Evolutionary conservation across 2,113 vertebrate species (phyloP).

Genomic region (Phocoena sinus): DNA sequence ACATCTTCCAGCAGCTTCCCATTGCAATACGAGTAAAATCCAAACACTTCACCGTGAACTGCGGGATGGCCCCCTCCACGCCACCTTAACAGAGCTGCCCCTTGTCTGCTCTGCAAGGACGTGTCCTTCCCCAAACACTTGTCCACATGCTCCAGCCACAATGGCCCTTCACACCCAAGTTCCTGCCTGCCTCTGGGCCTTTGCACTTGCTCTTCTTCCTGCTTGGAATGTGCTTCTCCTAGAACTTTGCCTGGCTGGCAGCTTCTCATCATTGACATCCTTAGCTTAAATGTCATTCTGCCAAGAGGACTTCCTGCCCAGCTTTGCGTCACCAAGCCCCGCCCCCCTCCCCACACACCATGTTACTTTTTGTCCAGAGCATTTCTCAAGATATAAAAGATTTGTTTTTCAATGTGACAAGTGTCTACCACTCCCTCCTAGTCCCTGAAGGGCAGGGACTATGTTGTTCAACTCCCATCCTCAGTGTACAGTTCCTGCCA

Average conservation of each 20-base stretch:
- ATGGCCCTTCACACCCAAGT: too few species aligned
- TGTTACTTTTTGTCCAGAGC: background rate
- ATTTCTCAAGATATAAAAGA: background rate
- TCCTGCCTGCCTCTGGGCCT: background rate
- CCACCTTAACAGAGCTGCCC: too few species aligned
- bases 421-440: background rate
- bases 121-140: background rate
- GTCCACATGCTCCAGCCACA: background rate
- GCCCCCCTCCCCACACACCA: accelerated
- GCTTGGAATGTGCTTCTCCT: background rate
- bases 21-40: background rate
- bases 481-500: background rate
- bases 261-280: background rate
- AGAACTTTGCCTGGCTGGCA: background rate
- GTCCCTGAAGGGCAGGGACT: background rate
- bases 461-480: background rate
- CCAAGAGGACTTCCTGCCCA: background rate
- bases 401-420: background rate
- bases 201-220: background rate
- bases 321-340: background rate
- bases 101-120: background rate
- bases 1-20: background rate
- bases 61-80: accelerated
- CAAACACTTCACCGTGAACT: too few species aligned
- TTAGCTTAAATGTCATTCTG: background rate